Conservation (phyloP, 2,113 vertebrate genomes). For the Gopherus evgoodei region DNA sequence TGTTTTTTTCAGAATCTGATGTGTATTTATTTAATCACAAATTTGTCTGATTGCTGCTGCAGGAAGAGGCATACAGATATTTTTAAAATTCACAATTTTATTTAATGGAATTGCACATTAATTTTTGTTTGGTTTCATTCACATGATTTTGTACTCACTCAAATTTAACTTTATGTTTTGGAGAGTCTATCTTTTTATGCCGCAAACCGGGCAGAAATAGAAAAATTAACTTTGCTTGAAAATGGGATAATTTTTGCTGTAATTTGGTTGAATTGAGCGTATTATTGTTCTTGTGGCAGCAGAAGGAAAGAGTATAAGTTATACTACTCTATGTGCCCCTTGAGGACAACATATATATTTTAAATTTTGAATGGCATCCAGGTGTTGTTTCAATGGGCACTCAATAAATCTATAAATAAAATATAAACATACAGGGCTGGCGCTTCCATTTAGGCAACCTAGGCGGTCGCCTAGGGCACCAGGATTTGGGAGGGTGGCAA, state of each 20-base stretch:
- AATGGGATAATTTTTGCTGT: neutral
- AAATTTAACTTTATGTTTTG: neutral
- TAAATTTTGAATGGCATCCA: neutral
- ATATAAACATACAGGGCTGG: neutral
- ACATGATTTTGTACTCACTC: accelerated
- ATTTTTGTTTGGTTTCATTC: neutral
- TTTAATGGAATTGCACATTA: neutral
- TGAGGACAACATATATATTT: neutral
- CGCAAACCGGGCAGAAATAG: neutral
- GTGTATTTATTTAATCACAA: neutral
- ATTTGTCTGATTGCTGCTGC: neutral
- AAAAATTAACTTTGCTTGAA: neutral
- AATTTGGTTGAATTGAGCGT: neutral
- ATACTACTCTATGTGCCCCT: neutral
- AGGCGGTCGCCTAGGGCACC: too few species aligned
- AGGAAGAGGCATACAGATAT: neutral
- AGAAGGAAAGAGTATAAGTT: neutral
- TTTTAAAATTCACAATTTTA: neutral
- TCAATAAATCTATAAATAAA: neutral
- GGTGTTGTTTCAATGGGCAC: neutral
- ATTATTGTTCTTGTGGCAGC: neutral
- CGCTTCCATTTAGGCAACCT: too few species aligned
- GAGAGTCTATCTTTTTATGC: neutral
- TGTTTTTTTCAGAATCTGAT: neutral
- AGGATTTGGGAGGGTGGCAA: too few species aligned